Evolutionary conservation across 2,113 vertebrate species (phyloP).

Genomic region (Cavia porcellus): DNA sequence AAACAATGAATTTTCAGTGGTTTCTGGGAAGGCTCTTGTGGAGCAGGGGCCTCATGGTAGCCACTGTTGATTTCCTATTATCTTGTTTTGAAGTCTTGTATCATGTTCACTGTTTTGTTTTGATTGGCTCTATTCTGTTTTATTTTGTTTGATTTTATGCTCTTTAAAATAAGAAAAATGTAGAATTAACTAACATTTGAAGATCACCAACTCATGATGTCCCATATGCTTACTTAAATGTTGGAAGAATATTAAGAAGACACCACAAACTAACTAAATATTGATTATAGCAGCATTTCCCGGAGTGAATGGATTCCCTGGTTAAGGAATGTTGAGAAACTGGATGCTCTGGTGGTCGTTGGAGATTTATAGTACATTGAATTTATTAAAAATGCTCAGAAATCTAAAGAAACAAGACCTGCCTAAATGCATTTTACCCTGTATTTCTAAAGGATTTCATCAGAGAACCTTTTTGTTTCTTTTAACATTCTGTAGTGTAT

Average conservation of each 20-base stretch:
- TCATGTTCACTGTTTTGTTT: too few species aligned
- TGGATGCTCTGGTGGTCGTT: neutral
- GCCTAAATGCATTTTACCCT: neutral
- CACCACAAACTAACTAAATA: neutral
- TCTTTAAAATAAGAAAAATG: neutral
- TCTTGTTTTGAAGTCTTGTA: too few species aligned
- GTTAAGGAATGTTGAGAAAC: neutral
- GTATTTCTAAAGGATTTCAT: neutral
- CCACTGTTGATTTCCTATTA: too few species aligned
- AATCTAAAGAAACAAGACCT: neutral
- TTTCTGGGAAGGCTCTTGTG: too few species aligned
- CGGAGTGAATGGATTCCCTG: neutral
- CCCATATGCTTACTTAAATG: neutral
- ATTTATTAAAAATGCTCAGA: conserved; percentile 26
- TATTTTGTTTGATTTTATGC: too few species aligned
- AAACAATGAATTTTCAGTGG: too few species aligned
- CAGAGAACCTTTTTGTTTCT: neutral
- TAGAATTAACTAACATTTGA: neutral
- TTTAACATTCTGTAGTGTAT: neutral
- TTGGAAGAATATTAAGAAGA: neutral
- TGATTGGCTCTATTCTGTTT: too few species aligned
- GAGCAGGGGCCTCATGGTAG: too few species aligned
- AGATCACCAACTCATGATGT: neutral
- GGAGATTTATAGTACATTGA: neutral
- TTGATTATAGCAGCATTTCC: neutral